Evolutionary conservation across 2,888 invertebrate genomes (phyloP).

Genomic region (Euzophera pinguis): DNA sequence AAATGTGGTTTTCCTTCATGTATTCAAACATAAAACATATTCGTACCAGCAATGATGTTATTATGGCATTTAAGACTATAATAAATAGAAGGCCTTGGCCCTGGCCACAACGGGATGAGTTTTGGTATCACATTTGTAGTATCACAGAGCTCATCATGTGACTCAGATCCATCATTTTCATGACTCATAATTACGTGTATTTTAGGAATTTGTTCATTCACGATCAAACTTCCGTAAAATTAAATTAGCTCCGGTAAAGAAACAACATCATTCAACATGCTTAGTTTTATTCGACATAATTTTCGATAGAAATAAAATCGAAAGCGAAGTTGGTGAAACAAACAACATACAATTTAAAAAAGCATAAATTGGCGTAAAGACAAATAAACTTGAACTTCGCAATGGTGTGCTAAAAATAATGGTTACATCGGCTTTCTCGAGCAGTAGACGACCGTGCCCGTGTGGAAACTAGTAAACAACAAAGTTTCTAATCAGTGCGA

Average conservation of each 20-base stretch:
- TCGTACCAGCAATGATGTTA: neutral
- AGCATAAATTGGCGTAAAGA: constrained; percentile 33
- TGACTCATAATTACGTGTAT: constrained; percentile 4
- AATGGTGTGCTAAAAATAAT: constrained; percentile 52
- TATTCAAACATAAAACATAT: neutral
- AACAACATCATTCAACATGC: neutral
- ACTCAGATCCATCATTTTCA: constrained; percentile 1
- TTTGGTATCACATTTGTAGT: neutral
- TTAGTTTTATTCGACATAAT: too few species aligned
- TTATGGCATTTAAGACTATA: neutral
- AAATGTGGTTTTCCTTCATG: neutral
- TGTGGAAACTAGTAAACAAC: constrained; percentile 5
- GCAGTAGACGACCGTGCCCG: neutral
- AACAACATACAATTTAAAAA: constrained; percentile 15
- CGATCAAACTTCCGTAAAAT: constrained; percentile 1
- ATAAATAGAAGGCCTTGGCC: neutral
- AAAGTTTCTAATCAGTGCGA: constrained; percentile 2
- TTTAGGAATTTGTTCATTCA: neutral
- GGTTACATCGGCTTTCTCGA: constrained; percentile 20
- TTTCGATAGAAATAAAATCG: neutral
- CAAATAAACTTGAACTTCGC: constrained; percentile 62
- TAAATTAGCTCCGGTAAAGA: neutral
- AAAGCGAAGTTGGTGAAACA: neutral
- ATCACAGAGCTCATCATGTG: constrained; percentile 5
- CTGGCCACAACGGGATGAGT: neutral